Base-by-base conservation (phyloP, 2,888 invertebrate genomes). In the Diarsia dahlii region DNA sequence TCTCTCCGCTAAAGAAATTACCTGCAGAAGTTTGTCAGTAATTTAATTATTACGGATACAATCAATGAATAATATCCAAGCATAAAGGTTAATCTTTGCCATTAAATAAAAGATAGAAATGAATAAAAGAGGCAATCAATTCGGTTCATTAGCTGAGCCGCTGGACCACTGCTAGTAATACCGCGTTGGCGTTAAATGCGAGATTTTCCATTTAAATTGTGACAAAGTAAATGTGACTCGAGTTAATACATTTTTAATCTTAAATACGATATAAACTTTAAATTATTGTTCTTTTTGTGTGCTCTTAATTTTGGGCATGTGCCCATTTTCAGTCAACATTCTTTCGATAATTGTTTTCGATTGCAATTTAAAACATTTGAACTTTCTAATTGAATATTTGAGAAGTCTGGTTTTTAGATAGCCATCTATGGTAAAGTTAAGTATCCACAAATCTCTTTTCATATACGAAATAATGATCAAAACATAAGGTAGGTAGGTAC, bases 41-140 rank as follows among this genome's bases (percentile, higher is more conserved):
- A 89, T 87, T 89, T 79, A 83, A 88, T 87, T 86, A 88, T 84
- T 83, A 86, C 80, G 84, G 73, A 80, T 83, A 85, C 81, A 82
- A 87, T 88, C 84, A 87, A 86, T 87, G 88, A 87, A 79, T 89
- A 88, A 89, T 86, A 72, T 76, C 28, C 62, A 71, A 68, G 77
- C 62, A 66, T 86, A 88, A 87, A 87, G 87, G 86, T 86, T 87
- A 89, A 87, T 81, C 83, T 80, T 85, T 84, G 78, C 87, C 81
- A 89, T 89, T 89, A 87, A 89, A 87, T 84, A 74, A 84, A 82
- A 81, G 80, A 87, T 81, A 85, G 85, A 86, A 86, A 88, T 88
- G 84, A 90, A 90, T 90, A 85, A 89, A 88, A 89, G 88, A 85
- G 85, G 87, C 80, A 87, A 90, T 89, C 87, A 86, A 85, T 88